phyloP scores from a whole-genome alignment of 1,140 invertebrate genomes.

The Dolichoris vasculosae region DNA sequence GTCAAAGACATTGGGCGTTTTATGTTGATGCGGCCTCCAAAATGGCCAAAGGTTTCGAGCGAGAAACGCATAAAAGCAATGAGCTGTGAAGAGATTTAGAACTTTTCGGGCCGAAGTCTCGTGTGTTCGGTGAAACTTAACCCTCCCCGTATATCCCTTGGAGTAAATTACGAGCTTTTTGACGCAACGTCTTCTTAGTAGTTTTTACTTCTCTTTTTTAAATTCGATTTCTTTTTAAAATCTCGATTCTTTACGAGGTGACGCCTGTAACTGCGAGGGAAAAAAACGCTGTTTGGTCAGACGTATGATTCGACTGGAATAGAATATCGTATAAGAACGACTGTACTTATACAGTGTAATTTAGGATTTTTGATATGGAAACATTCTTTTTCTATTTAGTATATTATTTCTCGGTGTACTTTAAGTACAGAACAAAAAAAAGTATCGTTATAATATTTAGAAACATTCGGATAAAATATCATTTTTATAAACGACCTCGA shows the following conservation, averaged over 20 bases:
- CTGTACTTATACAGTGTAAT: neutral
- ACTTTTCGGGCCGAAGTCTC: slow-evolving; percentile 3
- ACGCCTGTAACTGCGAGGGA: neutral
- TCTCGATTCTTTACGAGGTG: neutral
- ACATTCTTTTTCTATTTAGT: too few relatives aligned
- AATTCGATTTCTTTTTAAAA: neutral
- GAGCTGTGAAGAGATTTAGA: slow-evolving; percentile 60
- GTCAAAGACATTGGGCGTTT: slow-evolving; percentile 51
- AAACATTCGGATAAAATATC: too few relatives aligned
- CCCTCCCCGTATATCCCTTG: neutral
- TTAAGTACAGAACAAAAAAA: too few relatives aligned
- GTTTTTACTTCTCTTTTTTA: neutral
- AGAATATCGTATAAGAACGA: neutral
- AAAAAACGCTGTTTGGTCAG: neutral
- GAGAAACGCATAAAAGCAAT: slow-evolving; percentile 57
- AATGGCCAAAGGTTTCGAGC: neutral
- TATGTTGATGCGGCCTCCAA: slow-evolving; percentile 56
- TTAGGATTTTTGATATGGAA: neutral
- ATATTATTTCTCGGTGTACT: too few relatives aligned
- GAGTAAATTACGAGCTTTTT: slow-evolving; percentile 37
- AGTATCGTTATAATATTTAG: too few relatives aligned
- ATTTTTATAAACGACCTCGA: too few relatives aligned
- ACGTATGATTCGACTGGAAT: neutral
- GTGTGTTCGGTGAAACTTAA: neutral
- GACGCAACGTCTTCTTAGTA: neutral